Percentiles rank a stretch among this genome's conserved stretches.
phyloP scores from a whole-genome alignment of 1,140 invertebrate genomes.

The Copidosoma floridanum region DNA sequence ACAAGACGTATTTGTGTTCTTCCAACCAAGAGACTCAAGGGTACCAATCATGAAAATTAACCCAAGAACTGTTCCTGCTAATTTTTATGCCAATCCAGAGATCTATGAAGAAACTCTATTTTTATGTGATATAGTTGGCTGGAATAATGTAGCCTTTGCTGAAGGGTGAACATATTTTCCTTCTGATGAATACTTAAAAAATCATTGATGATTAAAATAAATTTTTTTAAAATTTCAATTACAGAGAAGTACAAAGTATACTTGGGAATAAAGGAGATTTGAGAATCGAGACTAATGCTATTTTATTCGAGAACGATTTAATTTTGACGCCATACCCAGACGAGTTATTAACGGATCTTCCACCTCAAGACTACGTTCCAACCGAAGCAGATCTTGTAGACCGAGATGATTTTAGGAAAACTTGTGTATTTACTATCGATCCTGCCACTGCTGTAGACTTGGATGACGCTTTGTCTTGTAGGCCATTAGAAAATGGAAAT shows the following conservation, averaged over 20 bases:
- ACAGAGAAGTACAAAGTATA: conserved; percentile 62
- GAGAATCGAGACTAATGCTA: conserved; percentile 72
- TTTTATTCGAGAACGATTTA: conserved; percentile 76
- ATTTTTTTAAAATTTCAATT: conserved; percentile 13
- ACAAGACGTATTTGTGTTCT: conserved; percentile 60
- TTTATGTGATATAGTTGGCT: conserved; percentile 68
- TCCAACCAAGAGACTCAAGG: conserved; percentile 71
- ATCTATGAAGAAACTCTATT: conserved; percentile 65
- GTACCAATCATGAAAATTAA: conserved; percentile 71
- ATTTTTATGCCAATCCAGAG: conserved; percentile 59
- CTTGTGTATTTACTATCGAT: conserved; percentile 91
- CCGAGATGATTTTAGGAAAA: conserved; percentile 73
- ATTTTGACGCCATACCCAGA: conserved; percentile 67
- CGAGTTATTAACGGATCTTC: conserved; percentile 61
- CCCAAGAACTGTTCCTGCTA: conserved; percentile 60
- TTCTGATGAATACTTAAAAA: too few species aligned
- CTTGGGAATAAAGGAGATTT: conserved; percentile 75
- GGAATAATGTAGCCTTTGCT: conserved; percentile 50
- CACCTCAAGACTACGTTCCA: conserved; percentile 58
- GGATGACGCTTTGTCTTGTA: conserved; percentile 90
- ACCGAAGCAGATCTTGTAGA: conserved; percentile 60
- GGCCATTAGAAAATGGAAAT: conserved; percentile 66
- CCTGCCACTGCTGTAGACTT: conserved; percentile 87
- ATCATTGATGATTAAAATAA: conserved; percentile 1
- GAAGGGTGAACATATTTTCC: conserved; percentile 49